Conservation (phyloP, 2,797 vertebrate genomes). For the Rhyacichthys aspro region DNA sequence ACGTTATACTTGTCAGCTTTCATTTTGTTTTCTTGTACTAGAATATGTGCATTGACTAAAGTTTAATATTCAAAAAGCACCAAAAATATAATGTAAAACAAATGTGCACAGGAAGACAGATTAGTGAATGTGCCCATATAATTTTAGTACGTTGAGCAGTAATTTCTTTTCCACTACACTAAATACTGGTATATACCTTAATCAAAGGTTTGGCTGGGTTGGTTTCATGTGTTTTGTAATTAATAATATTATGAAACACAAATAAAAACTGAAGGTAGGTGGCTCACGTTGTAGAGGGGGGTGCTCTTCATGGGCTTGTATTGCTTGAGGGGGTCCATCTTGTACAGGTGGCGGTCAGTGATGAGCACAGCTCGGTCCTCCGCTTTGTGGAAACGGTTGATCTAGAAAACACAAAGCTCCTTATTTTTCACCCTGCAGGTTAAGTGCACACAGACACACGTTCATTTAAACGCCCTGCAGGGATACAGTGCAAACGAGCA, state of each 20-base stretch:
- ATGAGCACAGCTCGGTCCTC: slow-evolving; percentile 93
- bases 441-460: slow-evolving; percentile 15
- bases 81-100: too few species aligned
- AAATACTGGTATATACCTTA: too few species aligned
- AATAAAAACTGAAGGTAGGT: not conserved
- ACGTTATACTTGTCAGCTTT: too few species aligned
- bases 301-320: slow-evolving; percentile 98
- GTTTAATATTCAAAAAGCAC: too few species aligned
- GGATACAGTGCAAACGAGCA: slow-evolving; percentile 3
- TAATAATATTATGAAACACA: not conserved
- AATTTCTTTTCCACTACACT: too few species aligned
- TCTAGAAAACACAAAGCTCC: slow-evolving; percentile 79
- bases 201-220: too few species aligned
- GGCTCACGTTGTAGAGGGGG: slow-evolving; percentile 93
- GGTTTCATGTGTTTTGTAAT: too few species aligned
- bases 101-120: too few species aligned
- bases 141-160: too few species aligned
- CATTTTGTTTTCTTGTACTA: too few species aligned
- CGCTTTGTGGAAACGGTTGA: slow-evolving; percentile 94
- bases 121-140: too few species aligned
- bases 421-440: slow-evolving; percentile 47
- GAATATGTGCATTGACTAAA: too few species aligned
- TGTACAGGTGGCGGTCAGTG: slow-evolving; percentile 96
- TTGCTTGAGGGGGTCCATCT: slow-evolving; percentile 96
- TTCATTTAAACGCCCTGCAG: slow-evolving; percentile 30